phyloP scores from a whole-genome alignment of 2,888 invertebrate species.

The Athalia rosae region DNA sequence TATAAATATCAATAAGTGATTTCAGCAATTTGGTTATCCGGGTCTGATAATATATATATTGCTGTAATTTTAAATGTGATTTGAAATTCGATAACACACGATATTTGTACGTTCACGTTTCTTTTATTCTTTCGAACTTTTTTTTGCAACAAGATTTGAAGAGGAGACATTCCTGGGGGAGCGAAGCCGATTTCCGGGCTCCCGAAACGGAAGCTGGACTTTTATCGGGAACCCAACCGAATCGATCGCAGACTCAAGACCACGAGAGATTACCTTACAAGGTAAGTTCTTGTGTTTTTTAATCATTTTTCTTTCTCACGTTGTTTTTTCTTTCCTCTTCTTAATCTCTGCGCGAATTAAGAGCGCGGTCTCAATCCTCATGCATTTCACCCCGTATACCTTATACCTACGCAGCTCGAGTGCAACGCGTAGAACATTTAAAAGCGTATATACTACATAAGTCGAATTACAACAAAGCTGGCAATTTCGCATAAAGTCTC shows the following conservation, averaged over 20 bases:
- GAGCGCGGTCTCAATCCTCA: too few species aligned
- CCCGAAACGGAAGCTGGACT: slow-evolving; percentile 58
- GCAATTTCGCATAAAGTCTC: background rate
- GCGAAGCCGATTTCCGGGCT: slow-evolving; percentile 60
- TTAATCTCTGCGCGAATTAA: too few species aligned
- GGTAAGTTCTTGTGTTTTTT: slow-evolving; percentile 50
- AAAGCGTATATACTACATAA: too few species aligned
- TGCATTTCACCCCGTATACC: too few species aligned
- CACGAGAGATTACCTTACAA: slow-evolving; percentile 60
- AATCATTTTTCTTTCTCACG: background rate
- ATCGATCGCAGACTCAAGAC: slow-evolving; percentile 49
- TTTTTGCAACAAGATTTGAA: slow-evolving; percentile 59
- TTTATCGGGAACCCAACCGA: slow-evolving; percentile 51
- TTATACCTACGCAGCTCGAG: too few species aligned
- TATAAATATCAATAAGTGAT: too few species aligned
- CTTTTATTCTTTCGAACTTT: background rate
- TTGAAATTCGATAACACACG: background rate
- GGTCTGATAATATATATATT: background rate
- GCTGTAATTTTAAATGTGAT: background rate
- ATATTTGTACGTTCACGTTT: background rate
- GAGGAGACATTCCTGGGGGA: slow-evolving; percentile 67
- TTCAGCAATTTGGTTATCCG: too few species aligned
- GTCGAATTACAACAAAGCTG: too few species aligned
- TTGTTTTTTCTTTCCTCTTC: background rate
- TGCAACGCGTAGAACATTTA: too few species aligned